Base-by-base conservation (phyloP, 1,140 invertebrate species). In the Anastrepha obliqua region DNA sequence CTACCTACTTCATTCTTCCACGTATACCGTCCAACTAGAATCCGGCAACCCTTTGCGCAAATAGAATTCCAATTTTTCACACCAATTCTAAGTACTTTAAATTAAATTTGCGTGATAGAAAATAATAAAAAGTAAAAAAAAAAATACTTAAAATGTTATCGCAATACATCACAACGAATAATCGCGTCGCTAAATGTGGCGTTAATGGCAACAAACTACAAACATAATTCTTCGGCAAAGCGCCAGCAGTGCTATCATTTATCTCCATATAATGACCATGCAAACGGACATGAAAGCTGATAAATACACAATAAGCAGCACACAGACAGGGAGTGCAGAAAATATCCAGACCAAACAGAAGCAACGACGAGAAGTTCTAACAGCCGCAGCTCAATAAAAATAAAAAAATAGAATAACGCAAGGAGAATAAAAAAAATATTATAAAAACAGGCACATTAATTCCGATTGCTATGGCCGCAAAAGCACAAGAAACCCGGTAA, bases 201-300 rank as follows among this genome's bases (percentile, higher is more conserved):
- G 67, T 47, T 74, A 74, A 74, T 74, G 67, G 67, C 67, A 74
- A 74, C 67, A 74, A 74, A 74, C 67, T 74, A 47, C 67, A 74
- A 74, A 47, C 67, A 74, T 74, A 74, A 74, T 47, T 74, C 67
- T 15, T 42, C 9, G 42, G 39, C 67, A 74, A 15, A 74, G 39
- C 39, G 42, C 42, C 67, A 47, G 6, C 67, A n/a, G 17, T 39
- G 42, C 13, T 74, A 44, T 74, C 42, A 47, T 74, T 39, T 74
- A 47, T 74, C 42, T 47, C 39, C 39, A 39, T 74, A 74, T 15
- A 74, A 44, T 74, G 11, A 74, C 67, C 17, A 17, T 44, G 17
- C 39, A 74, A 47, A 74, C 39, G 67, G 67, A 74, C 67, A 9
- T 74, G 42, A 74, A 47, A 44, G 42, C 11, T 15, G 67, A 74